A percentile compares a stretch with the other conserved stretches of the same genome.
Evolutionary conservation across 2,113 vertebrate species (phyloP).

Genomic region (Pogonocichla stellata): DNA sequence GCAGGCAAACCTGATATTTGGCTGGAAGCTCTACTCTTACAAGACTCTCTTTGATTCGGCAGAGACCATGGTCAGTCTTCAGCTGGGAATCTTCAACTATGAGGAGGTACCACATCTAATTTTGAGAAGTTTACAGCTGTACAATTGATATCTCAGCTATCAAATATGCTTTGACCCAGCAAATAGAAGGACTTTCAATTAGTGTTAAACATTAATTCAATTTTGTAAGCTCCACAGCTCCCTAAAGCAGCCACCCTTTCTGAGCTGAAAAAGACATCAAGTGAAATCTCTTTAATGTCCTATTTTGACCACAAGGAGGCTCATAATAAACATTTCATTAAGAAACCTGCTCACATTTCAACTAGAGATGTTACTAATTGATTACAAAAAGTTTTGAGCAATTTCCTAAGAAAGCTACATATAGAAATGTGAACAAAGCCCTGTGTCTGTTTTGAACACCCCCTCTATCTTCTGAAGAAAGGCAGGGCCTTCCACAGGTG

Average conservation of each 20-base stretch:
- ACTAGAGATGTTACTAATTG: neutral
- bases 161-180: neutral
- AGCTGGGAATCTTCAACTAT: constrained; percentile 96
- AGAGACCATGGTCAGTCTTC: constrained; percentile 91
- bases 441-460: neutral
- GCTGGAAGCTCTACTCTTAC: constrained; percentile 92
- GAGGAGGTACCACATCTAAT: constrained; percentile 81
- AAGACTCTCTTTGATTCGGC: constrained; percentile 87
- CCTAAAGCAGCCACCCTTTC: neutral
- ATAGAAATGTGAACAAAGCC: neutral
- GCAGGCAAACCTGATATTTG: constrained; percentile 92
- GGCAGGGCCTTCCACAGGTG: neutral
- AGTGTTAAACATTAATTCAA: neutral
- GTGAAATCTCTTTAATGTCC: neutral
- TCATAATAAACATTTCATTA: neutral
- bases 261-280: neutral
- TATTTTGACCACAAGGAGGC: neutral
- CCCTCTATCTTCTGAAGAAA: neutral
- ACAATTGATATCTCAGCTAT: neutral
- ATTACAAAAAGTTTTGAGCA: neutral
- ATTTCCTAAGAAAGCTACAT: neutral
- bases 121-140: neutral
- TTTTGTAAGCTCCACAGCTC: neutral
- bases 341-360: neutral
- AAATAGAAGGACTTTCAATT: neutral